Conservation (phyloP, 1,140 invertebrate genomes). For the Chelonus insularis region DNA sequence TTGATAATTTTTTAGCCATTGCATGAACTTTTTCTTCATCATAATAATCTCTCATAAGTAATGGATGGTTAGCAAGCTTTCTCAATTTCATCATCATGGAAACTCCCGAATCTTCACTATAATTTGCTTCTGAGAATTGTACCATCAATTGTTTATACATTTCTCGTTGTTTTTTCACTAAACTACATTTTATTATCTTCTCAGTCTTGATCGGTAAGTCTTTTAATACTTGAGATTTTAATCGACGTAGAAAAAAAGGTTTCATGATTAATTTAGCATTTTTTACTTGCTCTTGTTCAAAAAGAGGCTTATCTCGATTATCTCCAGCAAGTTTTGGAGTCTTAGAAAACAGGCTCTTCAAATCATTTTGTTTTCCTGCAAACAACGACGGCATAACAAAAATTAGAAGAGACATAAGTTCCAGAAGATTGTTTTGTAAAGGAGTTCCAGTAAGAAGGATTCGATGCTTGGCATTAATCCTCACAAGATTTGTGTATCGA, state of each 20-base stretch:
- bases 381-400: constrained; percentile 97
- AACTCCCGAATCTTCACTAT: constrained; percentile 64
- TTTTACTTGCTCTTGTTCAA: constrained; percentile 85
- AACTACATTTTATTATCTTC: constrained; percentile 65
- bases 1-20: constrained; percentile 76
- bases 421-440: constrained; percentile 93
- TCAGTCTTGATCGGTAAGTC: constrained; percentile 82
- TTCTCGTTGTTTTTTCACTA: constrained; percentile 72
- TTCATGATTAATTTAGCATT: constrained; percentile 95
- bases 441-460: constrained; percentile 90
- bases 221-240: constrained; percentile 84
- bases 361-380: constrained; percentile 81
- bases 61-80: constrained; percentile 87
- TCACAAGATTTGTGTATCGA: constrained; percentile 86
- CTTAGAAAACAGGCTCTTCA: constrained; percentile 84
- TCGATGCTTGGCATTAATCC: constrained; percentile 80
- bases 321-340: constrained; percentile 58
- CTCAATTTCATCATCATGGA: constrained; percentile 88
- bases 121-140: constrained; percentile 70
- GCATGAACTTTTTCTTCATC: constrained; percentile 67
- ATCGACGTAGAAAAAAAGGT: constrained; percentile 89
- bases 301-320: constrained; percentile 67
- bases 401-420: constrained; percentile 91
- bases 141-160: constrained; percentile 77
- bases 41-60: constrained; percentile 80